Evolutionary conservation across 1,140 invertebrate genomes (phyloP), one percentile per base, ranked within the genome.

Genomic region (Pygmarrhopalites habei): DNA sequence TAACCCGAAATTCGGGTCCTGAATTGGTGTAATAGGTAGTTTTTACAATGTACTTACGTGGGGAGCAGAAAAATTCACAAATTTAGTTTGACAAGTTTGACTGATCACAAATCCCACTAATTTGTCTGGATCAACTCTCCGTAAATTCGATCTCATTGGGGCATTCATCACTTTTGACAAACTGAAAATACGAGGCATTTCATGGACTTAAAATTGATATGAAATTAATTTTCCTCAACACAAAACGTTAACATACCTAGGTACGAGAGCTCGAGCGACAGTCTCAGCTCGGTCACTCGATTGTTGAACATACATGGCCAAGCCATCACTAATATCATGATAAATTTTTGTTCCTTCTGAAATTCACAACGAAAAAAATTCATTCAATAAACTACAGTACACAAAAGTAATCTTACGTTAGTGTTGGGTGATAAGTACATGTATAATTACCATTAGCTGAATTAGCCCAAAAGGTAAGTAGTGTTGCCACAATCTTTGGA

Each of bases 401-500:
- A 12, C 10, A 49, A 12, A 41, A 41, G 10, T 10, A 41, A 41
- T 12, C 7, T 19, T 14, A 15, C 46, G 19, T 49, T n/a, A n/a
- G n/a, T n/a, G n/a, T n/a, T n/a, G n/a, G n/a, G n/a, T n/a, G n/a
- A n/a, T n/a, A n/a, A n/a, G n/a, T n/a, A n/a, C n/a, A n/a, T n/a
- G n/a, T n/a, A n/a, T n/a, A n/a, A n/a, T 57, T 57, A 57, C 55
- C 55, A 41, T 35, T 15, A 3, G 32, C 29, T 15, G 55, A 39
- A 41, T 57, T 41, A 7, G 32, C 55, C 55, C 55, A 57, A 15
- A 57, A 21, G 5, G 32, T 32, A 14, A 57, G 55, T 57, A 57
- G 23, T 19, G 55, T 57, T 17, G 55, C 28, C 12, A 57, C 30
- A 57, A 57, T 57, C 39, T 57, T 57, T 14, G 55, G 55, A 21